Base-by-base conservation (phyloP, 1,140 invertebrate species). In the Anoplophora glabripennis region DNA sequence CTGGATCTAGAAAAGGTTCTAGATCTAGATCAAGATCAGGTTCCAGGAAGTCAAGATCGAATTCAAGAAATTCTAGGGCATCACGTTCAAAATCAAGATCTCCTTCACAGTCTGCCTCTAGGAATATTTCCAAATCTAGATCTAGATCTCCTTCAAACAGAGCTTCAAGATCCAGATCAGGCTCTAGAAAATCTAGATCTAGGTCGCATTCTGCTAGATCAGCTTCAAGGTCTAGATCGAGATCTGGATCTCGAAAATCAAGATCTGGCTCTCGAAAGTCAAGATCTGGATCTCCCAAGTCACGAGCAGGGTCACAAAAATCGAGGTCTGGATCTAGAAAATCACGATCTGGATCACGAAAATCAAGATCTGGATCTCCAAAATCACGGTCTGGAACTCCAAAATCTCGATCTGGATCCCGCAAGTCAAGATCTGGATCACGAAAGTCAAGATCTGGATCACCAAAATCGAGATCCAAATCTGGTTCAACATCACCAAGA, bases 381-480 rank as follows among this genome's bases (percentile, higher is more conserved):
- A 37, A 64, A 10, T 72, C 66, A 10, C 28, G 57, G 8, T 73
- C 68, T 12, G 47, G 60, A 7, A 63, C 68, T 11, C 18, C 59
- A 8, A 57, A 38, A 63, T 72, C 67, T 8, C 57, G 61, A 40
- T 70, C 68, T n/a, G 49, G 58, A 1, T 70, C 71, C 57, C 59
- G 63, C 46, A 57, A 65, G 49, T 72, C 72, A 10, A 46, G 57
- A 53, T 72, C 71, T 10, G 57, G 66, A 14, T 68, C 73, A 37
- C 66, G 57, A 46, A 55, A 58, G 28, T 73, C 72, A n/a, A 54
- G 73, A 28, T 77, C 77, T 15, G 45, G 70, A 34, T 77, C 74
- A 49, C 63, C 68, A 33, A 64, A 71, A 0, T 80, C 78, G 0
- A 62, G 72, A 37, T 76, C 77, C 3, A 61, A 67, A 42, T 77